Conservation (phyloP, 2,797 vertebrate species). For the Poeciliopsis gracilis region DNA sequence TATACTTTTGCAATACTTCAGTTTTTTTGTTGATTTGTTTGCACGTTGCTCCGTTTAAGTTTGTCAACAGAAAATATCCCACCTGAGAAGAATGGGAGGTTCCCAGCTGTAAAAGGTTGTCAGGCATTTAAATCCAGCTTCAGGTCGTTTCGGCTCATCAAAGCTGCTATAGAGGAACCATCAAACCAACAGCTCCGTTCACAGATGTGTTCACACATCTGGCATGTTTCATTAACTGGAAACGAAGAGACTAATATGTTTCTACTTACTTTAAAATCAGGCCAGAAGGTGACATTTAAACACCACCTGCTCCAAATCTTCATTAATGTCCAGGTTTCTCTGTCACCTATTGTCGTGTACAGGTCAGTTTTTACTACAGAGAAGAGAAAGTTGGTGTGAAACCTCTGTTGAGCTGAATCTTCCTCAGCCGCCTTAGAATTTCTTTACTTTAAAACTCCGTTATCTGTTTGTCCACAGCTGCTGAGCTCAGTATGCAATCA, state of each 20-base stretch:
- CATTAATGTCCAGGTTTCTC: neutral
- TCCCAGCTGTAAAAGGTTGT: neutral
- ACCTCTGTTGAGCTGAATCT: slow-evolving; percentile 11
- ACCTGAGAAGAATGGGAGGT: neutral
- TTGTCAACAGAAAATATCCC: neutral
- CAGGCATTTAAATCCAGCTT: neutral
- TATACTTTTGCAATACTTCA: neutral
- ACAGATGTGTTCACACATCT: slow-evolving; percentile 8
- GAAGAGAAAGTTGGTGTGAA: neutral
- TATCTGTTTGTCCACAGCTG: slow-evolving; percentile 14
- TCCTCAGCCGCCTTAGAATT: slow-evolving; percentile 10
- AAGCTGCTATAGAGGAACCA: neutral
- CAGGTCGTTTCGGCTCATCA: slow-evolving; percentile 1
- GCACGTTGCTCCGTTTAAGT: neutral
- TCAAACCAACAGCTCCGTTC: neutral
- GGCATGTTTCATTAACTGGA: slow-evolving; percentile 6
- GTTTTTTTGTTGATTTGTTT: too few species aligned
- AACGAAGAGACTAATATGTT: neutral
- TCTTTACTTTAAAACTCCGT: neutral
- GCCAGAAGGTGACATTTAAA: slow-evolving; percentile 17
- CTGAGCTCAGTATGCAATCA: neutral
- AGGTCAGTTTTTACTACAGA: neutral
- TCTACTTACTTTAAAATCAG: slow-evolving; percentile 10
- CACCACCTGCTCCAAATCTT: slow-evolving; percentile 26
- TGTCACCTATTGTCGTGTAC: neutral